phyloP scores from a whole-genome alignment of 1,140 invertebrate species.

The Gryon sp. region DNA sequence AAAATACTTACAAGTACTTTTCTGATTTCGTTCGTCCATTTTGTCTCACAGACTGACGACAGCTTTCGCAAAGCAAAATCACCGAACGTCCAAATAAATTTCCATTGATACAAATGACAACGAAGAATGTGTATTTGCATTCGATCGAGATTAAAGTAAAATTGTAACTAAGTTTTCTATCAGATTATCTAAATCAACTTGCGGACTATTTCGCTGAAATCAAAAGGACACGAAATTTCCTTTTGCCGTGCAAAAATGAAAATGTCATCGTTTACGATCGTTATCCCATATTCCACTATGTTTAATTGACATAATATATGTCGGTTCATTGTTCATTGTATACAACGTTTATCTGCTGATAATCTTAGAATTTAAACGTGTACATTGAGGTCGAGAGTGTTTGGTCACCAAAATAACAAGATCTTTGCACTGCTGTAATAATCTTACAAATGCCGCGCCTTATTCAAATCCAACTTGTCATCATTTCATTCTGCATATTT shows the following conservation, averaged over 20 bases:
- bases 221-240: too few relatives aligned
- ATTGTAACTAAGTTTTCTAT: too few relatives aligned
- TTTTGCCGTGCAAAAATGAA: too few relatives aligned
- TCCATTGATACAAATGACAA: too few relatives aligned
- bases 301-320: slow-evolving; percentile 49
- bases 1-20: background rate
- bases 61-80: slow-evolving; percentile 12
- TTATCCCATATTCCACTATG: slow-evolving; percentile 21
- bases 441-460: too few relatives aligned
- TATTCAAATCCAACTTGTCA: too few relatives aligned
- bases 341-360: slow-evolving; percentile 39
- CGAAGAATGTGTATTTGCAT: too few relatives aligned
- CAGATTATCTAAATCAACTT: too few relatives aligned
- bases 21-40: background rate
- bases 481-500: too few relatives aligned
- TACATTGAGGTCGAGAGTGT: slow-evolving; percentile 25
- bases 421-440: too few relatives aligned
- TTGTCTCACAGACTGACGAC: slow-evolving; percentile 2
- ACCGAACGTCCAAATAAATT: background rate
- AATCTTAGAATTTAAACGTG: slow-evolving; percentile 21
- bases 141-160: too few relatives aligned
- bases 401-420: slow-evolving; percentile 50
- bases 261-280: slow-evolving; percentile 25
- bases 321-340: slow-evolving; percentile 42
- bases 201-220: background rate